phyloP scores from a whole-genome alignment of 2,888 invertebrate species.

The Scaptodrosophila latifasciaeformis region DNA sequence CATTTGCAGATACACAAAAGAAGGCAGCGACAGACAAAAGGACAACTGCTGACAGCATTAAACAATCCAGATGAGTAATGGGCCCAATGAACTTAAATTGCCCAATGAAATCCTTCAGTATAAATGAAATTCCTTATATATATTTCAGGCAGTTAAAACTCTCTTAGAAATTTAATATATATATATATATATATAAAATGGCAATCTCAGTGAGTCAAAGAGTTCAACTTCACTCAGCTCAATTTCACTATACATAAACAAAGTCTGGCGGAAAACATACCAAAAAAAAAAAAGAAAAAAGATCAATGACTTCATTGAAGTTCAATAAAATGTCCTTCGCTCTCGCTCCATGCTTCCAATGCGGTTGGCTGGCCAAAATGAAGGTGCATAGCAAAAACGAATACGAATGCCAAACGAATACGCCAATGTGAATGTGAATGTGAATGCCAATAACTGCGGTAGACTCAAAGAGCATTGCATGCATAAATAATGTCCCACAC shows the following conservation, averaged over 20 bases:
- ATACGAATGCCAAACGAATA: constrained; percentile 20
- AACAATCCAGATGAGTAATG: constrained; percentile 58
- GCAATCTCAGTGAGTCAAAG: neutral
- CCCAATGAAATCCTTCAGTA: constrained; percentile 10
- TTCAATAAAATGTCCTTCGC: constrained; percentile 53
- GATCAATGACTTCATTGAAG: constrained; percentile 61
- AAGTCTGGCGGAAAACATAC: constrained; percentile 53
- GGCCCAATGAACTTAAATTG: constrained; percentile 38
- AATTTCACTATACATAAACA: constrained; percentile 32
- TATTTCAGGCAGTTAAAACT: too few species aligned
- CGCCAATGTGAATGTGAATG: constrained; percentile 23
- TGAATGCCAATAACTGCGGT: constrained; percentile 56
- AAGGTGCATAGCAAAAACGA: constrained; percentile 29
- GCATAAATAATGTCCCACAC: constrained; percentile 67
- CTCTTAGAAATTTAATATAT: too few species aligned
- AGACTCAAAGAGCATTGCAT: constrained; percentile 66
- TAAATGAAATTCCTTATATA: too few species aligned
- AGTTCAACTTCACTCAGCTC: too few species aligned
- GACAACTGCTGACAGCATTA: constrained; percentile 57
- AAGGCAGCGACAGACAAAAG: neutral
- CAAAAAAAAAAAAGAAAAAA: too few species aligned
- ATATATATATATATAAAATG: neutral
- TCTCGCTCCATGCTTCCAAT: too few species aligned
- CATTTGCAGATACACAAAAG: neutral
- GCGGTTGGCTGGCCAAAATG: constrained; percentile 27